phyloP scores from a whole-genome alignment of 2,113 vertebrate genomes.

The Azemiops feae region DNA sequence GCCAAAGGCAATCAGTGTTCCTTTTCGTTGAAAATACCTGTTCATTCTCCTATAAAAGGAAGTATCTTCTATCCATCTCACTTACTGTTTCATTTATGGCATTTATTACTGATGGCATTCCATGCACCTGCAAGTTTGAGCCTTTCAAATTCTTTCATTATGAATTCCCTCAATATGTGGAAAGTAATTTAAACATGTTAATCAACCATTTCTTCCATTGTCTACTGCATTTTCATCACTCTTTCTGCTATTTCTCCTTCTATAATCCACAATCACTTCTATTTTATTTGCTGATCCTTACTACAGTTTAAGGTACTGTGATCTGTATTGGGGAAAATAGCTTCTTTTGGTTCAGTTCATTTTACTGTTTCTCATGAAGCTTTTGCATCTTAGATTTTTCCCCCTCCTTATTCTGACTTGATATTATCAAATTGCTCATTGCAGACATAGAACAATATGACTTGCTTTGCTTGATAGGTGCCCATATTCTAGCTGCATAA shows the following conservation, averaged over 20 bases:
- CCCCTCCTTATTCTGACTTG: slow-evolving; percentile 57
- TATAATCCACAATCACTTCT: not conserved
- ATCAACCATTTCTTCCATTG: slow-evolving; percentile 45
- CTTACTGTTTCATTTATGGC: slow-evolving; percentile 20
- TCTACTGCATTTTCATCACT: slow-evolving; percentile 1
- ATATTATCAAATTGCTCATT: slow-evolving; percentile 61
- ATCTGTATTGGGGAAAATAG: slow-evolving; percentile 53
- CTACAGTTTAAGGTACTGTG: slow-evolving; percentile 11
- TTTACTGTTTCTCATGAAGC: slow-evolving; percentile 64
- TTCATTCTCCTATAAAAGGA: slow-evolving; percentile 40
- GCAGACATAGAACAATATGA: slow-evolving; percentile 57
- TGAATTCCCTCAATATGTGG: slow-evolving; percentile 49
- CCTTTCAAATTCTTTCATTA: slow-evolving; percentile 57
- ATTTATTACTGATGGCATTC: not conserved
- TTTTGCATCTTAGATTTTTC: slow-evolving; percentile 67
- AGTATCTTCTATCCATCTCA: slow-evolving; percentile 39
- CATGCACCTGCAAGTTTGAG: slow-evolving; percentile 45
- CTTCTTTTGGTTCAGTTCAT: slow-evolving; percentile 57
- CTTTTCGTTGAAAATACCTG: slow-evolving; percentile 50
- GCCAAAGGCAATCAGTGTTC: slow-evolving; percentile 40
- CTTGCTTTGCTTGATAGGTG: slow-evolving; percentile 53
- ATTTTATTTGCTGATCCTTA: slow-evolving; percentile 55
- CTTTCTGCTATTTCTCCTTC: not conserved
- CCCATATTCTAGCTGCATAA: slow-evolving; percentile 25
- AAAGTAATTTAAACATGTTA: slow-evolving; percentile 59